Conservation (phyloP, 2,113 vertebrate genomes). For the Sebastes fasciatus region DNA sequence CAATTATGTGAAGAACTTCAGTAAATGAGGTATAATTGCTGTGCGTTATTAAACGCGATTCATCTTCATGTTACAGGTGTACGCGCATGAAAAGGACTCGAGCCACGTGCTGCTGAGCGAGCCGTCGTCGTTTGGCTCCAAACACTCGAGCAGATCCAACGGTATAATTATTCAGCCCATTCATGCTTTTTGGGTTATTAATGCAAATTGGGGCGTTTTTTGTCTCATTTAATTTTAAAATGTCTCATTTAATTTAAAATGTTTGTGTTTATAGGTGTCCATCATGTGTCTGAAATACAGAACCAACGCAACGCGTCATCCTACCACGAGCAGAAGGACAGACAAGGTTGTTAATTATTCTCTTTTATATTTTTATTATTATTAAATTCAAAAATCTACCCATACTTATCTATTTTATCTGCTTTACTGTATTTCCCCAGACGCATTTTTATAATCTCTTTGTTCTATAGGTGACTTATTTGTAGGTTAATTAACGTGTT, state of each 20-base stretch:
- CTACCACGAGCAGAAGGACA: slow-evolving; percentile 90
- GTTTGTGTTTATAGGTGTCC: slow-evolving; percentile 37
- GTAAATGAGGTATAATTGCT: slow-evolving; percentile 78
- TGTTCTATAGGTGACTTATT: neutral
- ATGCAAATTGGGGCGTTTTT: neutral
- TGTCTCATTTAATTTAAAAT: neutral
- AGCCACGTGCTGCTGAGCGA: slow-evolving; percentile 79
- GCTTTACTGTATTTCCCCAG: neutral
- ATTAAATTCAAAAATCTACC: neutral
- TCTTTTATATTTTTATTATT: slow-evolving; percentile 32
- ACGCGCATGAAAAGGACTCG: slow-evolving; percentile 84
- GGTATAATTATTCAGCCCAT: slow-evolving; percentile 81
- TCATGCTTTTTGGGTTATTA: neutral
- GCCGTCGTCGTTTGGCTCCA: slow-evolving; percentile 75
- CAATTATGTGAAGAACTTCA: slow-evolving; percentile 56
- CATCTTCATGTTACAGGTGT: slow-evolving; percentile 86
- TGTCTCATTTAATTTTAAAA: neutral
- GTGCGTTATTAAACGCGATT: slow-evolving; percentile 61
- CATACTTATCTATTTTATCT: neutral
- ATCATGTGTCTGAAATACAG: slow-evolving; percentile 86
- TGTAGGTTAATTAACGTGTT: neutral
- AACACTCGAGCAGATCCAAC: slow-evolving; percentile 88
- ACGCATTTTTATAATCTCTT: neutral
- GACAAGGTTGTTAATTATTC: slow-evolving; percentile 79
- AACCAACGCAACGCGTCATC: slow-evolving; percentile 86